Evolutionary conservation across 35 echinoderm and acorn worm species (phyloP).

Genomic region (Nesometra sesokonis): DNA sequence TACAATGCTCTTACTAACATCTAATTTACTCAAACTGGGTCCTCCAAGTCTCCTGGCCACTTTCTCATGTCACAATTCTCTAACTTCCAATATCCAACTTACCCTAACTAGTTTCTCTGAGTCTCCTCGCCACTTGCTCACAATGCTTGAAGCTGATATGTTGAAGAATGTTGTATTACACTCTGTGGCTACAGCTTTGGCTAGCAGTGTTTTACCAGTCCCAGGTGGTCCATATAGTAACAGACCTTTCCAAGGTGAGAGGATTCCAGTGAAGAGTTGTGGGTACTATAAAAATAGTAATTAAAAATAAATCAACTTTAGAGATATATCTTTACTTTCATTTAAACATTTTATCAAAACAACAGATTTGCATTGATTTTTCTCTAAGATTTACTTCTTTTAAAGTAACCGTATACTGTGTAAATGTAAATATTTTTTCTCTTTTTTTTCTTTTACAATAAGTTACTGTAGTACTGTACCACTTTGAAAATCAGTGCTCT

Average conservation of each 20-base stretch:
- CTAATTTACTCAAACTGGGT: too few species aligned
- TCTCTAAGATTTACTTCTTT: too few species aligned
- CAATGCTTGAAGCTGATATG: slow-evolving; percentile 94
- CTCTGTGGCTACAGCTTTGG: slow-evolving; percentile 94
- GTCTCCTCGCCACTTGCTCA: slow-evolving; percentile 98
- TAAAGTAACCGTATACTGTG: too few species aligned
- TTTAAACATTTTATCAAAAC: too few species aligned
- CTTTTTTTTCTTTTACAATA: too few species aligned
- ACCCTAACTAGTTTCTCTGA: slow-evolving; percentile 97
- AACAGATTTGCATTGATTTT: too few species aligned
- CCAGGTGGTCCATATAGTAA: slow-evolving; percentile 94
- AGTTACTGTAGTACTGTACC: too few species aligned
- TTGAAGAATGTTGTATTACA: slow-evolving; percentile 99
- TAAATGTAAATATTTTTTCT: too few species aligned
- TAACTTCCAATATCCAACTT: slow-evolving; percentile 1
- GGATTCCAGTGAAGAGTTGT: slow-evolving; percentile 92
- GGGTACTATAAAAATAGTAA: slow-evolving; percentile 58
- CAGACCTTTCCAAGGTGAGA: slow-evolving; percentile 96
- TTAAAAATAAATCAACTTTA: not conserved
- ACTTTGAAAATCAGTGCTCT: too few species aligned
- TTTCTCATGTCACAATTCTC: too few species aligned
- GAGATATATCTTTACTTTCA: not conserved
- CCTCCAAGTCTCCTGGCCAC: too few species aligned
- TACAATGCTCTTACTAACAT: too few species aligned
- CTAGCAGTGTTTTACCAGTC: slow-evolving; percentile 87